These are phyloP conservation scores for Anaspis maculata DNA, from an alignment of 2,888 invertebrate species.

Conservation along the genomic window DNA sequence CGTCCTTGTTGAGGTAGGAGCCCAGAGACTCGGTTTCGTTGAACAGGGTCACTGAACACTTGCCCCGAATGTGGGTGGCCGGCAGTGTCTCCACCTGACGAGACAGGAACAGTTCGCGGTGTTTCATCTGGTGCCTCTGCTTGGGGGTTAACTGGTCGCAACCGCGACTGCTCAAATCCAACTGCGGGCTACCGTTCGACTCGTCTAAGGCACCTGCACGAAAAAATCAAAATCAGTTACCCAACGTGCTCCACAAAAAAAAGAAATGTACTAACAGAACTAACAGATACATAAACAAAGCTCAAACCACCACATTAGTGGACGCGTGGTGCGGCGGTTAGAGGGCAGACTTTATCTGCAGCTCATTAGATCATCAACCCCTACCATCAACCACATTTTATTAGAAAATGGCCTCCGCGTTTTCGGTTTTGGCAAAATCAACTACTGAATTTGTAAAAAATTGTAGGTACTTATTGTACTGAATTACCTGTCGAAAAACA, in stretches of 20 bases:
- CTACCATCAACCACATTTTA: too few relatives aligned
- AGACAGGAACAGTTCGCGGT: conserved; percentile 95
- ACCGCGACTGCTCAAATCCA: conserved; percentile 20
- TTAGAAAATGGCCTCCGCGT: too few relatives aligned
- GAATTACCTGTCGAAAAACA: too few relatives aligned
- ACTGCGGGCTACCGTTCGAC: conserved; percentile 33
- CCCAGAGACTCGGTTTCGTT: conserved; percentile 97
- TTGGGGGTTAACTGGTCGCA: conserved; percentile 64
- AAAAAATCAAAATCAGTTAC: not conserved
- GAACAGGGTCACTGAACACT: conserved; percentile 96
- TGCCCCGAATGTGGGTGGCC: conserved; percentile 97
- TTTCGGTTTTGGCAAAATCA: too few relatives aligned
- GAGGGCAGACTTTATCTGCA: too few relatives aligned
- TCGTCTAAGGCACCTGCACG: conserved; percentile 41
- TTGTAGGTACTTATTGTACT: too few relatives aligned
- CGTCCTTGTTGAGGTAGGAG: conserved; percentile 94
- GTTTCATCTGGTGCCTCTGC: conserved; percentile 92
- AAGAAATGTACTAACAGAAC: too few relatives aligned
- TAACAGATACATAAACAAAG: too few relatives aligned
- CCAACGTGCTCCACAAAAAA: not conserved
- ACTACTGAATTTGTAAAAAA: too few relatives aligned
- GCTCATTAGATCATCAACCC: too few relatives aligned
- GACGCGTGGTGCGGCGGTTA: too few relatives aligned
- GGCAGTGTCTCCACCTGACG: conserved; percentile 96
- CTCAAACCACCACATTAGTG: too few relatives aligned